phyloP scores from a whole-genome alignment of 2,113 vertebrate species.

The Rallus limicola region DNA sequence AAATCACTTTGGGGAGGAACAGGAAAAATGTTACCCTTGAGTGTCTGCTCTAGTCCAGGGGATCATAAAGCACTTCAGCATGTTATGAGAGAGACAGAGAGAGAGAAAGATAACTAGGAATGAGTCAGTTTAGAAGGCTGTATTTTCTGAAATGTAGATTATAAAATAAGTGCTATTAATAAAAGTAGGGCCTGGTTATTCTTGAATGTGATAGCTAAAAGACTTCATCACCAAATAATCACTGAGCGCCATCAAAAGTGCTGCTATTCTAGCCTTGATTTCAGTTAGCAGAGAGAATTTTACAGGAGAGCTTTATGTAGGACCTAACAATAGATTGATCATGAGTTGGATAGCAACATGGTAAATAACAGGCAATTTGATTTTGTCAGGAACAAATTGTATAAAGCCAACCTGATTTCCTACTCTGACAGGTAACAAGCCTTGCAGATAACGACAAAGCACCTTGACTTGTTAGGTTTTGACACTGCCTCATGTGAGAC shows the following conservation, averaged over 20 bases:
- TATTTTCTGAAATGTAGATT: slow-evolving; percentile 58
- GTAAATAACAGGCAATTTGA: slow-evolving; percentile 71
- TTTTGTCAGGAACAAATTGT: slow-evolving; percentile 69
- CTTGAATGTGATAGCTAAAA: slow-evolving; percentile 41
- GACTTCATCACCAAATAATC: slow-evolving; percentile 64
- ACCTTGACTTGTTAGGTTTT: slow-evolving; percentile 66
- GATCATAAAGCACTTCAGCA: background rate
- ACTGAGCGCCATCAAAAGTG: slow-evolving; percentile 25
- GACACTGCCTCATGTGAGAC: slow-evolving; percentile 35
- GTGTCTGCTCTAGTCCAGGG: background rate
- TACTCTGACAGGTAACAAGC: slow-evolving; percentile 62
- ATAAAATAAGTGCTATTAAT: slow-evolving; percentile 54
- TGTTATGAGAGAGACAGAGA: background rate
- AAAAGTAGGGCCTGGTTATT: slow-evolving; percentile 35
- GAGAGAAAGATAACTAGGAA: background rate
- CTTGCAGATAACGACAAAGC: slow-evolving; percentile 54
- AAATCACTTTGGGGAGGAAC: background rate
- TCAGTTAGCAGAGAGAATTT: slow-evolving; percentile 60
- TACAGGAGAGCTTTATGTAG: slow-evolving; percentile 44
- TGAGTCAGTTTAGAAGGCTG: slow-evolving; percentile 5
- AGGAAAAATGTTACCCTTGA: background rate
- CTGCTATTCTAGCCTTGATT: slow-evolving; percentile 52
- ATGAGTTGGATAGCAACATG: slow-evolving; percentile 66
- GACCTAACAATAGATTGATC: slow-evolving; percentile 69
- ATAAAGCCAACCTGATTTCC: slow-evolving; percentile 68